These are phyloP conservation scores for Hydrophis major DNA, from an alignment of 2,797 vertebrate species.

Conservation along the genomic window DNA sequence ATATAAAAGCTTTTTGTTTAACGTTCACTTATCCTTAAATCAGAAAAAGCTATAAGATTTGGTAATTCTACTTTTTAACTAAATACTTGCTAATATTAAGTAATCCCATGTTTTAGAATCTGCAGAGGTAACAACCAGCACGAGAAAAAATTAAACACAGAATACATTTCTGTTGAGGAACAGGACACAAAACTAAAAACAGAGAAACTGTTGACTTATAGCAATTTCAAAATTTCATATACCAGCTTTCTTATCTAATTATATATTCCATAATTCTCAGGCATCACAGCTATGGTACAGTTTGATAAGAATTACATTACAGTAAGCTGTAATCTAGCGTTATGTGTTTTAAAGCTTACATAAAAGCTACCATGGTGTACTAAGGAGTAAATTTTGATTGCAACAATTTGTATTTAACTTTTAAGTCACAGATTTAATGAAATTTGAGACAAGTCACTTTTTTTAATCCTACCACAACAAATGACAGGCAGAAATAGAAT, in stretches of 20 bases:
- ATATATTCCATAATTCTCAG: neutral
- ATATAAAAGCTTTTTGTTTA: neutral
- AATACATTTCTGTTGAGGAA: neutral
- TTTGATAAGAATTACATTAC: neutral
- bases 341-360: neutral
- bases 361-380: neutral
- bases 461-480: neutral
- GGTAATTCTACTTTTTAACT: neutral
- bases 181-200: neutral
- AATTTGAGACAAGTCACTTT: neutral
- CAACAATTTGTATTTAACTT: neutral
- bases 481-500: neutral
- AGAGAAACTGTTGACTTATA: neutral
- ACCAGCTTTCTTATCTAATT: neutral
- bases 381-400: neutral
- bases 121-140: neutral
- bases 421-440: neutral
- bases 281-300: neutral
- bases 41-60: neutral
- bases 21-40: neutral
- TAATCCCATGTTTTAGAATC: neutral
- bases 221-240: neutral
- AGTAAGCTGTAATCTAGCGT: neutral
- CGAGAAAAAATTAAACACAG: neutral
- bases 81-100: neutral